phyloP scores from a whole-genome alignment of 2,113 vertebrate genomes.

The Caranx ignobilis region DNA sequence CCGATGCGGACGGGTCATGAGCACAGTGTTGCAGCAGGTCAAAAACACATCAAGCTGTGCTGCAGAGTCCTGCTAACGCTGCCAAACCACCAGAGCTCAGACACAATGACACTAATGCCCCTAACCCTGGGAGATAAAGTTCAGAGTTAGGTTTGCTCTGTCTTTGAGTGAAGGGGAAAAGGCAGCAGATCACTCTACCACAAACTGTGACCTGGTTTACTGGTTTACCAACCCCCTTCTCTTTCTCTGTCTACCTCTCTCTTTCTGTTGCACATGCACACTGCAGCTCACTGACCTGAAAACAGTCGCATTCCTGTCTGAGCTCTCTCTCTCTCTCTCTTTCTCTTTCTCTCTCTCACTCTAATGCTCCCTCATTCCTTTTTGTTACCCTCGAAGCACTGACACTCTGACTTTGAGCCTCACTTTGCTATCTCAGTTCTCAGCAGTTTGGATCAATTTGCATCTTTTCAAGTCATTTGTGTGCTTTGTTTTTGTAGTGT shows the following conservation, averaged over 20 bases:
- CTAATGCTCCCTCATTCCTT: slow-evolving; percentile 57
- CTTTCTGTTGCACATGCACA: slow-evolving; percentile 44
- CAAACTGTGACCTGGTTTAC: slow-evolving; percentile 70
- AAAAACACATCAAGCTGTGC: slow-evolving; percentile 49
- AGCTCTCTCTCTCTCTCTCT: slow-evolving; percentile 52
- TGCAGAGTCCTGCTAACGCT: slow-evolving; percentile 22
- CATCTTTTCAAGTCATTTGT: slow-evolving; percentile 26
- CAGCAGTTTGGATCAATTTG: slow-evolving; percentile 63
- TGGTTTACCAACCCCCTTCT: slow-evolving; percentile 56
- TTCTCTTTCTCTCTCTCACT: slow-evolving; percentile 39
- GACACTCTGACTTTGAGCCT: slow-evolving; percentile 40
- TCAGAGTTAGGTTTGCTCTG: slow-evolving; percentile 49
- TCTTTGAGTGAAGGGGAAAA: slow-evolving; percentile 53
- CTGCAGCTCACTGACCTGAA: slow-evolving; percentile 84
- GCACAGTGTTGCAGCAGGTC: slow-evolving; percentile 21
- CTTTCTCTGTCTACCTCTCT: slow-evolving; percentile 41
- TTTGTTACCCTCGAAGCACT: slow-evolving; percentile 57
- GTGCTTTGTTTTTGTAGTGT: slow-evolving; percentile 2
- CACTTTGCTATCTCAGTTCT: slow-evolving; percentile 52
- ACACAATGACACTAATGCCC: slow-evolving; percentile 45
- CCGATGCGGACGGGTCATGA: slow-evolving; percentile 33
- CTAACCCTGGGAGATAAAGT: slow-evolving; percentile 51
- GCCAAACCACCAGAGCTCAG: slow-evolving; percentile 40
- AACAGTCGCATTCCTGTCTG: slow-evolving; percentile 81
- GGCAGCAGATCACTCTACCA: slow-evolving; percentile 50